Evolutionary conservation across 2,888 invertebrate species (phyloP), one percentile per base, ranked within the genome.

Genomic region (Gasteruption jaculator): DNA sequence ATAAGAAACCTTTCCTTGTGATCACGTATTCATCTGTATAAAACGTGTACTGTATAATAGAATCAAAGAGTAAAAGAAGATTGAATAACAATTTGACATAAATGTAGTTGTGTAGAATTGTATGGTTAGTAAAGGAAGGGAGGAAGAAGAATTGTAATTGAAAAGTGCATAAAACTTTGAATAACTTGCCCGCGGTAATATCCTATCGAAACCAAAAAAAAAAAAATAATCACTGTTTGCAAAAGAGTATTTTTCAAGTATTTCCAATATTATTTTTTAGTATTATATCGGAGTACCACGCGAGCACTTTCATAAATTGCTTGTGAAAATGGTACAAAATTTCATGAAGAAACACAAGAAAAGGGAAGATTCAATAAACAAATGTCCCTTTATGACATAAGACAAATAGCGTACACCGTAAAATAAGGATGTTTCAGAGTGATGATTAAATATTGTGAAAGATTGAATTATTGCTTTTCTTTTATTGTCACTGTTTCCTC

Each of bases 201-300:
- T n/a, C n/a, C n/a, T n/a, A n/a, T n/a, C n/a, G n/a, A n/a, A n/a
- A n/a, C n/a, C n/a, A n/a, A n/a, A n/a, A n/a, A n/a, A 50, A 53
- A 37, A 29, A 37, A 45, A 60, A 48, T 60, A 51, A 56, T 64
- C 49, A 57, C n/a, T n/a, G n/a, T 64, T 66, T 64, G 65, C 63
- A 65, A 66, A n/a, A 70, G 65, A 68, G 65, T 66, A 68, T 68
- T 65, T 68, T 67, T 65, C 60, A 70, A 70, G 69, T 68, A 70
- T 70, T 70, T 66, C 57, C 61, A 65, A 62, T n/a, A n/a, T 68
- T 66, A 68, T 68, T 69, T 69, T 70, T 66, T 69, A 71, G 70
- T 69, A 70, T 69, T 68, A 68, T 56, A 56, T 45, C 57, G 53
- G 49, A 48, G 49, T 45, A 44, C 57, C 54, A 52, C n/a, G n/a